These are phyloP conservation scores for Tribolium freemani DNA, from an alignment of 2,888 invertebrate species.

Conservation along the genomic window DNA sequence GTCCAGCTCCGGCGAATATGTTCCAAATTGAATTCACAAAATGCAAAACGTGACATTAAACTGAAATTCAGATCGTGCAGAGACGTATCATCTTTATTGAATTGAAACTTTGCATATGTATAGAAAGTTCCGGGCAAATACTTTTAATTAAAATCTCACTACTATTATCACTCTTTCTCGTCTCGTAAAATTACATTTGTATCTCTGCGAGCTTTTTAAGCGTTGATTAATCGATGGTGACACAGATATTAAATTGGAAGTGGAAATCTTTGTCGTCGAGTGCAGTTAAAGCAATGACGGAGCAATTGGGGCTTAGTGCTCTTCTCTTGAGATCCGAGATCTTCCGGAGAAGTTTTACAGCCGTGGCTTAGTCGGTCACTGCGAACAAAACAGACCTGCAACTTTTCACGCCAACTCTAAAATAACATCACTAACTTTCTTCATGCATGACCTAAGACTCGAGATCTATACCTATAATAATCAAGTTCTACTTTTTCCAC, in stretches of 20 bases:
- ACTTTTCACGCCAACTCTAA: constrained; percentile 35
- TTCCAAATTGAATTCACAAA: constrained; percentile 16
- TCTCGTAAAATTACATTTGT: not conserved
- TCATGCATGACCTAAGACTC: constrained; percentile 7
- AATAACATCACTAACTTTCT: constrained; percentile 28
- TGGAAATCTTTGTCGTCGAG: constrained; percentile 33
- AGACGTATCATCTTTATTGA: constrained; percentile 30
- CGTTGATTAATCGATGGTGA: constrained; percentile 31
- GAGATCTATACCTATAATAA: constrained; percentile 1
- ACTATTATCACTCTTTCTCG: too few relatives aligned
- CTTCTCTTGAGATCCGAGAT: constrained; percentile 28
- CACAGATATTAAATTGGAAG: constrained; percentile 35
- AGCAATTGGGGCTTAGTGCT: constrained; percentile 34
- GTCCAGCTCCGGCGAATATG: constrained; percentile 14
- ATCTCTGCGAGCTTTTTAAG: not conserved
- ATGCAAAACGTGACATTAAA: constrained; percentile 25
- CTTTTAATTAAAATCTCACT: not conserved
- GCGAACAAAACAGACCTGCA: constrained; percentile 27
- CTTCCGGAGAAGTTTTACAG: constrained; percentile 42
- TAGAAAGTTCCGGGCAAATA: not conserved
- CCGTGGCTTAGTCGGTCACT: constrained; percentile 43
- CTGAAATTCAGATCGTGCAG: constrained; percentile 8
- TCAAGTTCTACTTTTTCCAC: constrained; percentile 10
- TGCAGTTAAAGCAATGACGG: constrained; percentile 38
- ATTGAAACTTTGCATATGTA: constrained; percentile 20